phyloP scores from a whole-genome alignment of 2,113 vertebrate genomes.

The Addax nasomaculatus region DNA sequence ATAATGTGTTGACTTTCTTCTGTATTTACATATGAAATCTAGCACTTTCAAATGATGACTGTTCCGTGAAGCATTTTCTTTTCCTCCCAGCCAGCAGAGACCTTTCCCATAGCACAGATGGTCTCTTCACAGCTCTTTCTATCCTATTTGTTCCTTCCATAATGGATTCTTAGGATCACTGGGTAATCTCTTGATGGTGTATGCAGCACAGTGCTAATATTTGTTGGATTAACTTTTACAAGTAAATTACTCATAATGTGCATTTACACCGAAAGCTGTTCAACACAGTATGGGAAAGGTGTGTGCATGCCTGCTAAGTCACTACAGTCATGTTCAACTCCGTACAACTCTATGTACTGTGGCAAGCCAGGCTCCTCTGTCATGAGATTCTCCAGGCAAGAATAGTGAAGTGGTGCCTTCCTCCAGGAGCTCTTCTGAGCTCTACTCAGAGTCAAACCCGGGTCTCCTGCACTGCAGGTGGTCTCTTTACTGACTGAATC shows the following conservation, averaged over 20 bases:
- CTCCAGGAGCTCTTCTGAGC: not conserved
- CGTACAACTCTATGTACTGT: not conserved
- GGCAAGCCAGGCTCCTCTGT: not conserved
- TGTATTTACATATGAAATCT: not conserved
- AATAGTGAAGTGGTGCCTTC: not conserved
- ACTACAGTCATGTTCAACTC: not conserved
- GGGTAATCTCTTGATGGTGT: not conserved
- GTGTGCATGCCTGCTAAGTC: not conserved
- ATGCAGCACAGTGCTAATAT: not conserved
- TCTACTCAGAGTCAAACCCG: not conserved
- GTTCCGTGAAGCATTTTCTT: not conserved
- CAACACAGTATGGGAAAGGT: not conserved
- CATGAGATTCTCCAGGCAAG: not conserved
- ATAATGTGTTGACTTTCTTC: not conserved
- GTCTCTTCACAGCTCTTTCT: not conserved
- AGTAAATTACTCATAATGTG: not conserved
- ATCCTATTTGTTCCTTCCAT: not conserved
- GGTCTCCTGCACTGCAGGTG: not conserved
- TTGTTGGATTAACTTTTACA: not conserved
- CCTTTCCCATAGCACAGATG: not conserved
- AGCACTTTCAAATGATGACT: not conserved
- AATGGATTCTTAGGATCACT: not conserved
- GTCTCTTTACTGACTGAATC: not conserved
- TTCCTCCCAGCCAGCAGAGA: not conserved
- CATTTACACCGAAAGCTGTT: not conserved